A percentile compares a stretch with the other conserved stretches of the same genome.
Conservation (phyloP, 2,113 vertebrate genomes). For the Saccopteryx bilineata region DNA sequence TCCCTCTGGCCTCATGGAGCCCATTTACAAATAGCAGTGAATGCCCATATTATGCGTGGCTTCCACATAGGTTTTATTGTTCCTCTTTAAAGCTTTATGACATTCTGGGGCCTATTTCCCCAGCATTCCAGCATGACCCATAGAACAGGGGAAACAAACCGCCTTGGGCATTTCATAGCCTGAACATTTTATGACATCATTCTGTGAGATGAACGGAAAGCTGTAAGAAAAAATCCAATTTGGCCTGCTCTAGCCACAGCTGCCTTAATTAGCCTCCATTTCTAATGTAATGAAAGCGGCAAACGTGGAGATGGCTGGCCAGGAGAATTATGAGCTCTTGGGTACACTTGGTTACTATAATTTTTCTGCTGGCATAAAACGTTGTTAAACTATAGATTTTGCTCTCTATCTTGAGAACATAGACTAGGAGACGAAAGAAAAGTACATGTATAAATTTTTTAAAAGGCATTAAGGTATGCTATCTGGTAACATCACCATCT, state of each 20-base stretch:
- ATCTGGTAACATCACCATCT: background rate
- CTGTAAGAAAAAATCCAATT: slow-evolving; percentile 67
- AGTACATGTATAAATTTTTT: background rate
- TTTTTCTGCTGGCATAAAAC: slow-evolving; percentile 62
- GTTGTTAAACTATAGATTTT: slow-evolving; percentile 53
- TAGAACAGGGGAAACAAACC: slow-evolving; percentile 42
- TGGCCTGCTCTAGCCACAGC: slow-evolving; percentile 23
- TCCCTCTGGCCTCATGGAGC: background rate
- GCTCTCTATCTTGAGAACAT: slow-evolving; percentile 28
- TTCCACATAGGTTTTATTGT: slow-evolving; percentile 49
- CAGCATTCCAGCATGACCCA: slow-evolving; percentile 70
- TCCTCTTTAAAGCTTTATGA: slow-evolving; percentile 83
- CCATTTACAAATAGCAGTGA: slow-evolving; percentile 49
- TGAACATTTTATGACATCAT: slow-evolving; percentile 75
- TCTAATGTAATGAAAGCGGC: slow-evolving; percentile 78
- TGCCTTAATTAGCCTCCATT: slow-evolving; percentile 75
- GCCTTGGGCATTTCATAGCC: slow-evolving; percentile 75
- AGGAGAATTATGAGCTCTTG: slow-evolving; percentile 71
- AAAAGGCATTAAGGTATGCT: slow-evolving; percentile 42
- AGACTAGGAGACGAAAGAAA: slow-evolving; percentile 45
- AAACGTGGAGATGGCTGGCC: slow-evolving; percentile 68
- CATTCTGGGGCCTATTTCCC: slow-evolving; percentile 44
- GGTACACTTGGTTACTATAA: slow-evolving; percentile 42
- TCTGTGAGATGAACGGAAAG: slow-evolving; percentile 77
- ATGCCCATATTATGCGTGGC: background rate